Evolutionary conservation across 2,797 vertebrate species (phyloP), one percentile per base, ranked within the genome.

Genomic region (Brachyalestes nurse): DNA sequence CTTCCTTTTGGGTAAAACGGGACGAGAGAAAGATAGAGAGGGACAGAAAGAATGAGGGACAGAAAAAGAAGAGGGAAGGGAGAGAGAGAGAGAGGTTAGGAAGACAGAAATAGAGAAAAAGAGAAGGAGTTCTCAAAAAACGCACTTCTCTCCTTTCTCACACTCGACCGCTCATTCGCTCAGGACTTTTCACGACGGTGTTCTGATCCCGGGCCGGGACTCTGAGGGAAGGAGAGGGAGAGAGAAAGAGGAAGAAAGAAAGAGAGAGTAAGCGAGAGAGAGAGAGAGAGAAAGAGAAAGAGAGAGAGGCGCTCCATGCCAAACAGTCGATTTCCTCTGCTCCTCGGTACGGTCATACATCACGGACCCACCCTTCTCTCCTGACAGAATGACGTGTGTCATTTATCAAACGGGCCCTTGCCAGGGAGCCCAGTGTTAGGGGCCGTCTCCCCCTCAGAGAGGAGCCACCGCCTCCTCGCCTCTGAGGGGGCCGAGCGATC

Each of bases 251-350:
- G 10, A 21, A n/a, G 57, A 55, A n/a, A 64, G 71, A 45, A 80
- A 21, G 40, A 45, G 71, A 71, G 38, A 75, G 45, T 2, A 61
- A 82, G 80, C 74, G 7, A 38, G 73, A 79, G 82, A 40, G 9
- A 17, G 0, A 77, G 86, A 70, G 86, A 72, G 84, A 8, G 79
- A 85, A 81, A 34, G 84, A 23, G 40, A 49, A 21, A 80, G 80
- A 73, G 75, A 79, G 82, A 66, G 94, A 93, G 93, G 92, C 55
- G 82, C 90, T 89, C 94, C 88, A 93, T 95, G 96, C 96, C 97
- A 97, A 98, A 97, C 95, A 97, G 96, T 97, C 95, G 95, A 98
- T 98, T 98, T 98, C 97, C 97, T 95, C 95, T 95, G 96, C 96
- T 92, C 91, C 88, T 91, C 88, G 85, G 91, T 92, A 84, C n/a